phyloP scores from a whole-genome alignment of 2,113 vertebrate genomes.

The Syngnathoides biaculeatus region DNA sequence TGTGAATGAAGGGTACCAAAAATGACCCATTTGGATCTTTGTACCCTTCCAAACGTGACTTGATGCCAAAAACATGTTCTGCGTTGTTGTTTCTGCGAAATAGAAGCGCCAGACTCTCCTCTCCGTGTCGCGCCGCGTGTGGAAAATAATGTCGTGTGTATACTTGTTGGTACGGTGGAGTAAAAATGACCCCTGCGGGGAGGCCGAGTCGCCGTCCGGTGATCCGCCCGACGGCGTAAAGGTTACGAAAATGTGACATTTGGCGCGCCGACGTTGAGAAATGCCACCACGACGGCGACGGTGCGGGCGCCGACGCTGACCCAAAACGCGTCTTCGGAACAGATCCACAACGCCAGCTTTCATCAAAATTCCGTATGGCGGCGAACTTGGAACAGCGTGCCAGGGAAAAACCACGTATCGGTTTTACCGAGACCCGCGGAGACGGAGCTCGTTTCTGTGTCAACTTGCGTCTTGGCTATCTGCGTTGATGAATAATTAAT shows the following conservation, averaged over 20 bases:
- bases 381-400: not conserved
- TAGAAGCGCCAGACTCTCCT: not conserved
- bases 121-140: not conserved
- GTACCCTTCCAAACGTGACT: no score
- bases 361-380: not conserved
- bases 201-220: not conserved
- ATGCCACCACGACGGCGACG: slow-evolving; percentile 32
- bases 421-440: no score
- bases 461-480: slow-evolving; percentile 2
- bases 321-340: no score
- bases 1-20: no score
- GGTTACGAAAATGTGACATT: slow-evolving; percentile 56
- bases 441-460: not conserved
- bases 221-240: slow-evolving; percentile 31
- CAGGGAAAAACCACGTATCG: not conserved
- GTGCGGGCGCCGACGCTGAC: not conserved
- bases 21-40: no score
- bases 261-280: slow-evolving; percentile 45
- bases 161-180: not conserved
- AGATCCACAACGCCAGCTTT: not conserved
- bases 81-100: not conserved
- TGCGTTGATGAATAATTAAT: not conserved
- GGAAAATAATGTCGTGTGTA: not conserved
- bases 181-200: not conserved
- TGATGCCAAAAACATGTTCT: no score